Conservation (phyloP, 2,888 invertebrate genomes). For the Lasioglossum pauxillum region DNA sequence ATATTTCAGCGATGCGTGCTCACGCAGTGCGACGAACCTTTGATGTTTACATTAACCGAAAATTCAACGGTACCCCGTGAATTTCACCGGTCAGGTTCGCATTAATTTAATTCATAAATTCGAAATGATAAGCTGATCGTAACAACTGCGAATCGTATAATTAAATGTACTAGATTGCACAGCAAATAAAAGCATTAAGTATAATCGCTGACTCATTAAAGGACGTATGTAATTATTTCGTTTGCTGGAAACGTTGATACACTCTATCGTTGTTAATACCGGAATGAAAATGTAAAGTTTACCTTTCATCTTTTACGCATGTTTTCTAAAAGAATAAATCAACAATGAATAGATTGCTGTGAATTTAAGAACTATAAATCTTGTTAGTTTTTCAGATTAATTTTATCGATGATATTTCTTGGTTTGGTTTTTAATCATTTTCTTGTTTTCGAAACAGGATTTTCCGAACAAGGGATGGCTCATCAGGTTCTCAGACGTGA, state of each 20-base stretch:
- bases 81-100: not conserved
- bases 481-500: conserved; percentile 98
- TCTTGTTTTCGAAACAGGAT: conserved; percentile 85
- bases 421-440: not conserved
- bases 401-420: not conserved
- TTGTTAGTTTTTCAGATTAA: not conserved
- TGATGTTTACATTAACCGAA: not conserved
- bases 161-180: not conserved
- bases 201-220: not conserved
- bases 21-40: not conserved
- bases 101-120: not conserved
- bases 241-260: not conserved
- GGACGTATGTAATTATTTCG: not conserved
- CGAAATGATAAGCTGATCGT: not conserved
- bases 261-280: not conserved
- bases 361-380: not conserved
- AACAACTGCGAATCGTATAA: not conserved
- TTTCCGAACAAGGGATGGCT: conserved; percentile 96
- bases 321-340: not conserved
- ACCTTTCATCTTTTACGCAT: not conserved
- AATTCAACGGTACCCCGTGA: not conserved
- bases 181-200: not conserved
- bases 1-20: not conserved
- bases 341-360: not conserved
- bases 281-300: not conserved